Evolutionary conservation across 2,113 vertebrate genomes (phyloP).

Genomic region (Amphilophus citrinellus): DNA sequence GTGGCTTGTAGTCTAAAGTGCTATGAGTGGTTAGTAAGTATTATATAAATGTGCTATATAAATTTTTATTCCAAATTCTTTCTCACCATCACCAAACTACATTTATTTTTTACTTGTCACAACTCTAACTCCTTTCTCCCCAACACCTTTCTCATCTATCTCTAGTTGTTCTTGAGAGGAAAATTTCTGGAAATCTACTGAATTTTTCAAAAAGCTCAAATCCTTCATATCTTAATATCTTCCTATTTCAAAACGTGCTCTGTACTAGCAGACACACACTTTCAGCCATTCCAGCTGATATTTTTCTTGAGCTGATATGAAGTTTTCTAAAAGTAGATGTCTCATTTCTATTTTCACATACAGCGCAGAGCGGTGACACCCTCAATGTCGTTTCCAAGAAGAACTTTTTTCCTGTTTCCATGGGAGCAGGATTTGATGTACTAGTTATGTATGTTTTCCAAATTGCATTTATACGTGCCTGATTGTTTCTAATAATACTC

Average conservation of each 20-base stretch:
- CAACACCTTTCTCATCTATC: neutral
- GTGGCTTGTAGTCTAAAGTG: neutral
- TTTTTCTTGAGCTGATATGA: neutral
- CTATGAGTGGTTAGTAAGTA: neutral
- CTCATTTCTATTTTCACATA: neutral
- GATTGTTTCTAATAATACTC: neutral
- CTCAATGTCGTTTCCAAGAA: neutral
- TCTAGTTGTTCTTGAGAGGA: neutral
- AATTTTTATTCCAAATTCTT: neutral
- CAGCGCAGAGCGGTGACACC: neutral
- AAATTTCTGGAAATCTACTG: neutral
- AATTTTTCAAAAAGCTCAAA: neutral
- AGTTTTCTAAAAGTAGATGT: neutral
- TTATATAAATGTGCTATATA: neutral
- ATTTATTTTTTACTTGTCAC: neutral
- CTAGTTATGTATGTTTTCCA: neutral
- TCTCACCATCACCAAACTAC: neutral
- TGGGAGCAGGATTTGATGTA: neutral
- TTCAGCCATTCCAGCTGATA: neutral
- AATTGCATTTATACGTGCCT: neutral
- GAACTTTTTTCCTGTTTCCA: neutral
- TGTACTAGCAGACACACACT: neutral
- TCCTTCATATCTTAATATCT: neutral
- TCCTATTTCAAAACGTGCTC: neutral
- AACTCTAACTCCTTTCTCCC: neutral